Percentiles rank a stretch among this genome's conserved stretches.
These are phyloP conservation scores for Actenoides hombroni DNA, from an alignment of 2,113 vertebrate species.

Conservation along the genomic window DNA sequence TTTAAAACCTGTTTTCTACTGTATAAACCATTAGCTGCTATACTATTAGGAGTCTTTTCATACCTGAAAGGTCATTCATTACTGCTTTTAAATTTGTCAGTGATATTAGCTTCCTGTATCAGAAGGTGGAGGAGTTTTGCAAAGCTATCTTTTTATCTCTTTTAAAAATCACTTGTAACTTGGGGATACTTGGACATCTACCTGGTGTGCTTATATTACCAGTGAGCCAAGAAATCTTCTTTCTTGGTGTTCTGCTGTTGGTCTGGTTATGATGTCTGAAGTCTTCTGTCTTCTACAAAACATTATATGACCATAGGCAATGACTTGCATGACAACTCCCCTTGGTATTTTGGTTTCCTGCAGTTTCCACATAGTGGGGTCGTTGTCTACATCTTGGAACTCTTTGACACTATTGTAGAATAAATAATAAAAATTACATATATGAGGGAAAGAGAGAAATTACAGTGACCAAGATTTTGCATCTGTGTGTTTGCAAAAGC, in stretches of 20 bases:
- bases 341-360: neutral
- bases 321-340: accelerated
- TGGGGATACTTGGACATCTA: neutral
- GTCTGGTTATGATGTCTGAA: neutral
- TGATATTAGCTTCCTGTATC: neutral
- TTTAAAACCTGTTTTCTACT: neutral
- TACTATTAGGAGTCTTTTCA: neutral
- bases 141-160: neutral
- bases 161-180: neutral
- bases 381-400: neutral
- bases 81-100: neutral
- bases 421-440: neutral
- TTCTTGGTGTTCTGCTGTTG: neutral
- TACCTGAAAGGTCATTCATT: neutral
- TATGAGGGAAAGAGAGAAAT: neutral
- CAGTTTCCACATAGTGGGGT: neutral
- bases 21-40: neutral
- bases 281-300: neutral
- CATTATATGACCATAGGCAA: accelerated
- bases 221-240: neutral
- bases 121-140: neutral
- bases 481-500: neutral
- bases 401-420: neutral
- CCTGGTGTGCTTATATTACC: neutral
- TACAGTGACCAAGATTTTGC: neutral